Evolutionary conservation across 2,797 vertebrate species (phyloP).

Genomic region (Thamnophis elegans): DNA sequence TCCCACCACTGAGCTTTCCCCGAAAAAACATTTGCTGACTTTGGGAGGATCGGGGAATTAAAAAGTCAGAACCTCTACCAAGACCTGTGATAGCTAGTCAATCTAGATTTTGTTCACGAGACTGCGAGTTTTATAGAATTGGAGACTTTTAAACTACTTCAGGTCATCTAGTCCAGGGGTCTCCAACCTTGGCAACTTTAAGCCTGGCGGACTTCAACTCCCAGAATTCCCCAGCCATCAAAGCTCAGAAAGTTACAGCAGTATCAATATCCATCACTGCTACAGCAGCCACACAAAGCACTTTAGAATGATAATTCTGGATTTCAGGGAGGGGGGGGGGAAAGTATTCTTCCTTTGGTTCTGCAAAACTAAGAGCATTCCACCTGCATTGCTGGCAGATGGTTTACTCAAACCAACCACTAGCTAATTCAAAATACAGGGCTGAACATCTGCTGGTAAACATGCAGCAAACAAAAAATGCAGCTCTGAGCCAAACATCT

Average conservation of each 20-base stretch:
- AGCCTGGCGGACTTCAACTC: too few relatives aligned
- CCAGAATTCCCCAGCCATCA: too few relatives aligned
- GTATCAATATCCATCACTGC: conserved; percentile 34
- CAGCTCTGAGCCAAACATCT: conserved; percentile 82
- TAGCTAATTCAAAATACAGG: conserved; percentile 77
- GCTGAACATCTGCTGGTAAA: conserved; percentile 86
- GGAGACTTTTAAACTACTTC: neutral
- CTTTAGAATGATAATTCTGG: conserved; percentile 53
- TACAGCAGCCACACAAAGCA: conserved; percentile 65
- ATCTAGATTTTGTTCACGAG: conserved; percentile 24
- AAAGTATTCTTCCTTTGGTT: conserved; percentile 44
- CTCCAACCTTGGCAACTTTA: too few relatives aligned
- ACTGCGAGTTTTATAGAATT: conserved; percentile 14
- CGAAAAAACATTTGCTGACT: neutral
- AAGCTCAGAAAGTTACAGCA: conserved; percentile 22
- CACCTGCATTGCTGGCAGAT: conserved; percentile 84
- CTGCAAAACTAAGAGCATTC: conserved; percentile 45
- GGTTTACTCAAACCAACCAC: conserved; percentile 74
- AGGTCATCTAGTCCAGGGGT: neutral
- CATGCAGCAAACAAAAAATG: conserved; percentile 86
- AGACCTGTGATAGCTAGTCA: neutral
- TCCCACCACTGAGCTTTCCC: neutral
- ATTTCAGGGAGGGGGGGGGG: conserved; percentile 56
- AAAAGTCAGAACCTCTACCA: neutral
- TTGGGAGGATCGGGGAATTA: neutral